Base-by-base conservation (phyloP, 1,140 invertebrate genomes). In the Phymorhynchus buccinoides region DNA sequence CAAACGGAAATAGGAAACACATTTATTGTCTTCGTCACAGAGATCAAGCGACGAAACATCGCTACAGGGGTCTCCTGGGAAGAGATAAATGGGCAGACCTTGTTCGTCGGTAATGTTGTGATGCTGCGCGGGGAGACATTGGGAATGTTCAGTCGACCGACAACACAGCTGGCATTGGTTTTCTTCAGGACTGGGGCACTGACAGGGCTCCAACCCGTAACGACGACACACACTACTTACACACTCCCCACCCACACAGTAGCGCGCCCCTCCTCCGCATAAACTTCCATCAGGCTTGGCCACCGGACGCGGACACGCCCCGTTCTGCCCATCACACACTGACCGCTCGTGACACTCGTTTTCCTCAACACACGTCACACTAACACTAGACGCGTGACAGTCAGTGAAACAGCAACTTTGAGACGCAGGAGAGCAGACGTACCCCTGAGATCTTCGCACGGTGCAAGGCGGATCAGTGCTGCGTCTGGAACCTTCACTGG, bases 161-260 rank as follows among this genome's bases (percentile, higher is more conserved):
- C 86, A 87, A 81, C 87, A 87, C 16, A 88, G 42, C 83, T 87
- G 52, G 68, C 86, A 89, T 27, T 75, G 44, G 39, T 41, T 14
- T 27, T 83, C 39, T 22, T 48, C 35, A 7, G 9, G 48, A 22
- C 14, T n/a, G 27, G 42, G 71, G 84, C 88, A 90, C 35, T 81
- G 82, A 82, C 90, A 91, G 6, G 85, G 16, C 4, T 48, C n/a
- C n/a, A 88, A 41, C 9, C 68, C 82, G 30, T 84, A 44, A 32
- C 68, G 80, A 4, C 79, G 39, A 71, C 90, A 91, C 12, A 88
- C 75, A 62, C 86, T 90, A 16, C 84, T 80, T 30, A 37, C 14
- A 85, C 90, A 91, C 27, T 66, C 6, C 16, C 90, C 90, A 41
- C 35, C 42, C n/a, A 84, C 16, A 78, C 90, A 91, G 9, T 86